Base-by-base conservation (phyloP, 2,888 invertebrate genomes). In the Pteria penguin region DNA sequence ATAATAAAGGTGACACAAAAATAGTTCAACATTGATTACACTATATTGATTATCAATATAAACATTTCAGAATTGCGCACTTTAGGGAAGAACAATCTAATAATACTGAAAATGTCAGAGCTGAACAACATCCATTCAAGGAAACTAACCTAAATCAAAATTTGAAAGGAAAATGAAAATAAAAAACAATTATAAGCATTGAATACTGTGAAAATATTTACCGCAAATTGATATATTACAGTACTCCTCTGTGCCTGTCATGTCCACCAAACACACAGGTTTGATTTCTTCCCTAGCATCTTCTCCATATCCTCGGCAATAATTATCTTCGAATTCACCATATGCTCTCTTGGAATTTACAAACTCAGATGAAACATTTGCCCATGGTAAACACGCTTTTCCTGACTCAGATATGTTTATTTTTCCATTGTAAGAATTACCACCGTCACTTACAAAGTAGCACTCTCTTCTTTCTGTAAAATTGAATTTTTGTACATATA, bases 161-260 rank as follows among this genome's bases (percentile, higher is more conserved):
- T n/a, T n/a, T n/a, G n/a, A n/a, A n/a, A n/a, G n/a, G n/a, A n/a
- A n/a, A n/a, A n/a, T n/a, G n/a, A n/a, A n/a, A n/a, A n/a, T n/a
- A n/a, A n/a, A n/a, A n/a, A n/a, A n/a, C n/a, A n/a, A n/a, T n/a
- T n/a, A n/a, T n/a, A n/a, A n/a, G n/a, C n/a, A n/a, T n/a, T n/a
- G n/a, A n/a, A 11, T 11, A 11, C 5, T 36, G 5, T 11, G 14
- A 11, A 11, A 5, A 36, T 54, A 62, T 72, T 65, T 52, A 81
- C 81, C 78, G 63, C 81, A 81, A 18, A 31, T 24, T 4, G 78
- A 73, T 11, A 81, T 45, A n/a, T 74, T 63, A 65, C 80, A 80
- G 1, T 18, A 18, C 11, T 76, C 65, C 11, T n/a, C 24, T 3
- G 45, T 54, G 60, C n/a, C 26, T 29, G 26, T 8, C 32, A 26